phyloP scores from a whole-genome alignment of 2,797 vertebrate species.

The Pipistrellus nathusii region DNA sequence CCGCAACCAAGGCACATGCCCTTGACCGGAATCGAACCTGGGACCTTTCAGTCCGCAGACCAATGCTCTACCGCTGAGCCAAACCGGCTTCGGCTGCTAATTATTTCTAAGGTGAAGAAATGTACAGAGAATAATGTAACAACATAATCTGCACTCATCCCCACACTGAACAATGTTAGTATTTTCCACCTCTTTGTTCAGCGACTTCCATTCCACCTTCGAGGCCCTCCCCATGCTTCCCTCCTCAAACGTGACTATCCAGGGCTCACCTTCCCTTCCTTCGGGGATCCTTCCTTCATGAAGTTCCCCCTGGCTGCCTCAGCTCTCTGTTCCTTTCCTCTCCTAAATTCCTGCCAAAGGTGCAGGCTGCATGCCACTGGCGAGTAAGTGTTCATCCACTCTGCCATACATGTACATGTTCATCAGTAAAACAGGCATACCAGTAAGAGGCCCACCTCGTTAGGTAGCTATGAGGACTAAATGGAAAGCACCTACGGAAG shows the following conservation, averaged over 20 bases:
- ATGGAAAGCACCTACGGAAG: not conserved
- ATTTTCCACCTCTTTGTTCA: not conserved
- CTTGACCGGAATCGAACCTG: too few relatives aligned
- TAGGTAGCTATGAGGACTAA: not conserved
- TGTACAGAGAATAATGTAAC: not conserved
- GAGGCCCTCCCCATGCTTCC: not conserved
- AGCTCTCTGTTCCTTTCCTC: not conserved
- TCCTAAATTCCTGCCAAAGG: not conserved
- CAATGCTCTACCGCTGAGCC: too few relatives aligned
- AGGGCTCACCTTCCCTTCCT: not conserved
- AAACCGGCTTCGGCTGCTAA: too few relatives aligned
- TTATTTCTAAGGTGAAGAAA: not conserved
- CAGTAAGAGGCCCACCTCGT: not conserved
- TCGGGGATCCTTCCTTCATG: not conserved
- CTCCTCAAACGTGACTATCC: not conserved
- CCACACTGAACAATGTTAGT: not conserved
- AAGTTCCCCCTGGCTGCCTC: not conserved
- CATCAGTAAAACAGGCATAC: not conserved
- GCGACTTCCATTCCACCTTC: not conserved
- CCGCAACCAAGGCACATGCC: too few relatives aligned
- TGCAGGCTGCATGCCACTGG: not conserved
- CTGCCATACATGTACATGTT: not conserved
- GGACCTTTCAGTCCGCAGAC: too few relatives aligned
- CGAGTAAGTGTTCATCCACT: not conserved
- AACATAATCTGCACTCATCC: not conserved